Evolutionary conservation across 2,888 invertebrate genomes (phyloP), one percentile per base, ranked within the genome.

Genomic region (Pollenia angustigena): DNA sequence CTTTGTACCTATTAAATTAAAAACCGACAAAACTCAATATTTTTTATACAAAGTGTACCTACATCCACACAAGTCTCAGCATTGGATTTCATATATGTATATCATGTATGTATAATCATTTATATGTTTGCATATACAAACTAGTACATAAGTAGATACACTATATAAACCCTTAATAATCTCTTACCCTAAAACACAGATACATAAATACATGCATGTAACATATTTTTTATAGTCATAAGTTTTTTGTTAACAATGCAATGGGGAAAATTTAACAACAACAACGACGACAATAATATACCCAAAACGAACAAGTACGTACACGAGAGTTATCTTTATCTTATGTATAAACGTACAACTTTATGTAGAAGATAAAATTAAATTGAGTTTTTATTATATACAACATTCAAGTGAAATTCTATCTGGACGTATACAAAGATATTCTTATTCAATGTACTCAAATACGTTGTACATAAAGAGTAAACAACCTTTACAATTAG

Each of bases 401-500:
- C 2, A 18, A 44, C 7, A 44, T 18, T 14, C 14, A 32, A 32
- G 32, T 32, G 32, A 32, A 32, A 32, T 32, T 32, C 32, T 32
- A 18, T 82, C 11, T 11, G 14, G 10, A 52, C 6, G 23, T 18
- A 69, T 52, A 18, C 18, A 12, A 23, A 44, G 60, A 58, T 14
- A 32, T 32, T 32, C 32, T 32, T 32, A 32, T 6, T 32, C 32
- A 32, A 32, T 32, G 6, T 32, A 32, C 32, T 32, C 32, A 52
- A 16, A 18, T 48, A n/a, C 54, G 40, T 14, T 32, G 52, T 69
- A 69, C 54, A 52, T 23, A 40, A 18, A 7, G 44, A 64, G 4
- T 68, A 54, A 52, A 64, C 54, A 52, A 64, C 54, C 46, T 69
- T 60, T 58, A 58, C 64, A 72, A 85, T 81, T 81, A 71, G 69